Conservation (phyloP, 2,888 invertebrate genomes). For the Amiota mariae region DNA sequence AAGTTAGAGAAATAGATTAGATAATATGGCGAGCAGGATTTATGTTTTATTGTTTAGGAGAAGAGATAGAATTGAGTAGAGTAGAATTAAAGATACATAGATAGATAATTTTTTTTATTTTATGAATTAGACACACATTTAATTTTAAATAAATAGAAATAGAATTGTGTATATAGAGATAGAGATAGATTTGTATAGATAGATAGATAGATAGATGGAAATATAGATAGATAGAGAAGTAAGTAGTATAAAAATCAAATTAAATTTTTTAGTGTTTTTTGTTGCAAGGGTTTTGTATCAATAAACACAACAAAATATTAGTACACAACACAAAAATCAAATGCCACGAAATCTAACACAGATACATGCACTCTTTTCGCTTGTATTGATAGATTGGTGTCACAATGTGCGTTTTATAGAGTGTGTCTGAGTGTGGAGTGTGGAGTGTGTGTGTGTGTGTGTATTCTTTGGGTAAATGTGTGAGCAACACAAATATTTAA, state of each 20-base stretch:
- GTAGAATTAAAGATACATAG: no score
- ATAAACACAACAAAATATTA: constrained; percentile 1
- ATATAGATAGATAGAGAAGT: constrained; percentile 36
- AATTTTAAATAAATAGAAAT: no score
- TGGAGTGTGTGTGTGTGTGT: constrained; percentile 17
- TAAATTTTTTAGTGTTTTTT: constrained; percentile 21
- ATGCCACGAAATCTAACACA: constrained; percentile 27
- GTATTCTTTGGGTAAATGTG: neutral
- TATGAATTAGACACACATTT: no score
- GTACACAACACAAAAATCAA: constrained; percentile 13
- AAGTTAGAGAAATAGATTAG: neutral
- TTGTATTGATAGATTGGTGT: constrained; percentile 22
- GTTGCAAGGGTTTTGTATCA: neutral
- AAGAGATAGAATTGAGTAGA: neutral
- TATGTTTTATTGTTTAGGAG: no score
- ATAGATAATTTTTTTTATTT: neutral
- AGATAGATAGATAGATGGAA: neutral
- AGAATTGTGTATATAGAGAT: neutral
- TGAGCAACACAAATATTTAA: neutral
- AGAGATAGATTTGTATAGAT: neutral
- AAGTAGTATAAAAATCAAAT: constrained; percentile 8
- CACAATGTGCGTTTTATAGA: no score
- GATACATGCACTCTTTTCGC: constrained; percentile 29
- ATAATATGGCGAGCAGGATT: no score
- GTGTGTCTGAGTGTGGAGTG: neutral